A percentile compares a stretch with the other conserved stretches of the same genome.
phyloP scores from a whole-genome alignment of 2,113 vertebrate species.

The Lonchura striata region DNA sequence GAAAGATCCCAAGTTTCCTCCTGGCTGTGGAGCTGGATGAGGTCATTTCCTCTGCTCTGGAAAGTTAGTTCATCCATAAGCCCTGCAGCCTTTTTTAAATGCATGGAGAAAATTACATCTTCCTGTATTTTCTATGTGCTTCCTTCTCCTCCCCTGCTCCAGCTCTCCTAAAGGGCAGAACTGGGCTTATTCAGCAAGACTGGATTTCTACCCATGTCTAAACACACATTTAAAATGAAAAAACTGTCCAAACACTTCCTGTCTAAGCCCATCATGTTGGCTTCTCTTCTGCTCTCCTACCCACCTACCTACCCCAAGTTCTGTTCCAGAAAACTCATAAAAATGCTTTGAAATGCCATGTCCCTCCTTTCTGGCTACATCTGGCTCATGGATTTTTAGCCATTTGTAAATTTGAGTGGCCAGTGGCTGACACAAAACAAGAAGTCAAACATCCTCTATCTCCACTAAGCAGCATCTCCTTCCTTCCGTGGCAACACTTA shows the following conservation, averaged over 20 bases:
- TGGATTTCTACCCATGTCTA: background rate
- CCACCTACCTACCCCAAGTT: background rate
- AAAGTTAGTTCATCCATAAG: background rate
- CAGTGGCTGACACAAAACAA: background rate
- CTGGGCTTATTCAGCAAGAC: background rate
- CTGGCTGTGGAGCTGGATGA: background rate
- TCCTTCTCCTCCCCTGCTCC: background rate
- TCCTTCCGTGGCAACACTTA: background rate
- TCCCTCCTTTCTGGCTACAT: background rate
- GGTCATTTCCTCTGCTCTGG: background rate
- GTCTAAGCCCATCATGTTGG: background rate
- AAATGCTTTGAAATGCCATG: background rate
- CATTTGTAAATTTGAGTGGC: background rate
- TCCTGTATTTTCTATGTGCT: background rate
- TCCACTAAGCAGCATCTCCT: rapidly evolving
- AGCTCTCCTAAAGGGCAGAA: background rate
- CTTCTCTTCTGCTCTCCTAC: background rate
- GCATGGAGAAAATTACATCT: background rate
- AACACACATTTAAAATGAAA: background rate
- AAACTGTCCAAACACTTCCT: background rate
- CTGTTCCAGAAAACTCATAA: background rate
- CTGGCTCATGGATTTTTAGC: background rate
- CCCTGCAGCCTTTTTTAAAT: background rate
- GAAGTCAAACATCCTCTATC: background rate
- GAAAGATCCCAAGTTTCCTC: background rate